Conservation (phyloP, 2,888 invertebrate genomes). For the Acleris holmiana region DNA sequence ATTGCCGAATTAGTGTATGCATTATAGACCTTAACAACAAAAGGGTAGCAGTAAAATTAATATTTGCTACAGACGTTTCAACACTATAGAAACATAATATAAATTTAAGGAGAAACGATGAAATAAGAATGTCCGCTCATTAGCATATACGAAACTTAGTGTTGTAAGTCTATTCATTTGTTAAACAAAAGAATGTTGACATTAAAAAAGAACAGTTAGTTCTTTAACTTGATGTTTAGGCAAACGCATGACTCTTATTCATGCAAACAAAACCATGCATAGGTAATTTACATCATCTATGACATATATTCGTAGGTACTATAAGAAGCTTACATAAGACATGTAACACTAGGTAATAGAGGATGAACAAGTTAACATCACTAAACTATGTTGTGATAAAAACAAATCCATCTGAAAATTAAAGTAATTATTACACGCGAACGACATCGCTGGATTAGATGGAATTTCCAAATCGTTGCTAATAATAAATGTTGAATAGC, state of each 20-base stretch:
- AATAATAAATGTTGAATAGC: no score
- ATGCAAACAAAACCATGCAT: slow-evolving; percentile 1
- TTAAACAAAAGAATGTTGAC: slow-evolving; percentile 26
- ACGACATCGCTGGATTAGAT: no score
- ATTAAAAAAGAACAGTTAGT: slow-evolving; percentile 20
- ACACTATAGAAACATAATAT: slow-evolving; percentile 18
- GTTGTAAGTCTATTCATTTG: slow-evolving; percentile 17
- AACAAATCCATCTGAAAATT: no score
- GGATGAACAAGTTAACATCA: no score
- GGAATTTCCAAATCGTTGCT: no score
- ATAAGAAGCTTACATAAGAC: no score
- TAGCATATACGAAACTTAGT: slow-evolving; percentile 26
- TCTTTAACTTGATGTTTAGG: slow-evolving; percentile 5
- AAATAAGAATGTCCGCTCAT: slow-evolving; percentile 28
- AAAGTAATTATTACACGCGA: no score
- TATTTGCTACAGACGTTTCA: slow-evolving; percentile 16
- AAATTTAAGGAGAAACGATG: slow-evolving; percentile 16
- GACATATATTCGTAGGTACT: background rate
- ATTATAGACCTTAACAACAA: slow-evolving; percentile 8
- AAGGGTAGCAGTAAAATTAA: slow-evolving; percentile 24
- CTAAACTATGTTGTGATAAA: no score
- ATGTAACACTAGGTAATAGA: no score
- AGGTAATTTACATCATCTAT: background rate
- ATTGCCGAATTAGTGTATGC: no score
- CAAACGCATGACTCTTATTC: background rate